Conservation (phyloP, 2,797 vertebrate species). For the Leptoclinus maculatus region DNA sequence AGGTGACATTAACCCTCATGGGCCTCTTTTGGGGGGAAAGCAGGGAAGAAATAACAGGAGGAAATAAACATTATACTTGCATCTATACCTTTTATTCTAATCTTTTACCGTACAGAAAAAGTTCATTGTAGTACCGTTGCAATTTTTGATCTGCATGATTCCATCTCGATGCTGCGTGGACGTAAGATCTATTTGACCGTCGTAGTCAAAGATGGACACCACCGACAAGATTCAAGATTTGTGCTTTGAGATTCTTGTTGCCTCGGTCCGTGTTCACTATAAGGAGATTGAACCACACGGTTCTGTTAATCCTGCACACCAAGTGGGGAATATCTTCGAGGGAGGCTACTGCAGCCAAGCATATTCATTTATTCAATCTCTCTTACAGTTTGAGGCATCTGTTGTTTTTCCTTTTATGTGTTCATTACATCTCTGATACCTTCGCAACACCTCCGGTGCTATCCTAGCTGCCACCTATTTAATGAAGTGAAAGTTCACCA, state of each 20-base stretch:
- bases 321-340: not conserved
- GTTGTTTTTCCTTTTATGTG: not conserved
- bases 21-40: not conserved
- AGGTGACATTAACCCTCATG: not conserved
- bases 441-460: not conserved
- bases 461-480: not conserved
- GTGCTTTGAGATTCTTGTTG: not conserved
- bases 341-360: not conserved
- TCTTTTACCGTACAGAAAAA: no score
- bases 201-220: not conserved
- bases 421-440: constrained; percentile 1
- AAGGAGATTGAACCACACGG: not conserved
- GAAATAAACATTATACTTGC: not conserved
- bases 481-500: constrained; percentile 5
- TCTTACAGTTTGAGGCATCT: constrained; percentile 7
- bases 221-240: not conserved
- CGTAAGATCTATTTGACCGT: constrained; percentile 33
- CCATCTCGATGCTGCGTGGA: not conserved
- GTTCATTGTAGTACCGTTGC: no score
- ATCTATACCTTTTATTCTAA: no score
- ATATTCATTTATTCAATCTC: not conserved
- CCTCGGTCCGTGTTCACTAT: constrained; percentile 3
- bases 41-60: not conserved
- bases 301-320: constrained; percentile 17
- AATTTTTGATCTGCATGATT: constrained; percentile 39